phyloP scores from a whole-genome alignment of 2,888 invertebrate species.

The Chorisops tibialis region DNA sequence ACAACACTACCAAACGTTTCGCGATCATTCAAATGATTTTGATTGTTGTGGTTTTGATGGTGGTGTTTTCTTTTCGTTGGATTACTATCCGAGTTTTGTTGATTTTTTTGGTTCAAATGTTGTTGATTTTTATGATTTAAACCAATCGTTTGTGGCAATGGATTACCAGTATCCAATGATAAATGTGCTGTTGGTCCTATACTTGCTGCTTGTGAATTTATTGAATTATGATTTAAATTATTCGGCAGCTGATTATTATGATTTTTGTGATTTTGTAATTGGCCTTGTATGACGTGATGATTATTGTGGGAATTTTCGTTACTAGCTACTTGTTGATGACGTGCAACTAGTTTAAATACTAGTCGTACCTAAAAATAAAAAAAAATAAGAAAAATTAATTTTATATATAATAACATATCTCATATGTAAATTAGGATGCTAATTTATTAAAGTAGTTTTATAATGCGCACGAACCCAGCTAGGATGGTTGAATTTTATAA shows the following conservation, averaged over 20 bases:
- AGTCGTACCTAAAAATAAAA: slow-evolving; percentile 41
- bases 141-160: neutral
- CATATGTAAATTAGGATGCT: no score
- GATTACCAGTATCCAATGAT: neutral
- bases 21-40: slow-evolving; percentile 1
- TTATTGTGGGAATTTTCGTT: neutral
- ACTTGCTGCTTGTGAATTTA: neutral
- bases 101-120: neutral
- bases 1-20: neutral
- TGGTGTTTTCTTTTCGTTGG: neutral
- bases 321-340: neutral
- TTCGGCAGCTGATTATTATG: neutral
- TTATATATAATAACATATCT: no score
- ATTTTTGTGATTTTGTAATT: neutral
- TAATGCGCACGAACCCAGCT: no score
- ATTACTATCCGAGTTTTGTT: neutral
- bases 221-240: neutral
- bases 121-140: neutral
- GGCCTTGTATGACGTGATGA: neutral
- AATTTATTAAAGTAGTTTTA: no score
- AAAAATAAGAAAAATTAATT: slow-evolving; percentile 18
- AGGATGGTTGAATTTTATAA: no score
- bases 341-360: slow-evolving; percentile 34
- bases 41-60: neutral
- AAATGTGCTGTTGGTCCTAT: neutral